A percentile compares a stretch with the other conserved stretches of the same genome.
phyloP scores from a whole-genome alignment of 2,113 vertebrate genomes.

The Clarias macrocephalus region DNA sequence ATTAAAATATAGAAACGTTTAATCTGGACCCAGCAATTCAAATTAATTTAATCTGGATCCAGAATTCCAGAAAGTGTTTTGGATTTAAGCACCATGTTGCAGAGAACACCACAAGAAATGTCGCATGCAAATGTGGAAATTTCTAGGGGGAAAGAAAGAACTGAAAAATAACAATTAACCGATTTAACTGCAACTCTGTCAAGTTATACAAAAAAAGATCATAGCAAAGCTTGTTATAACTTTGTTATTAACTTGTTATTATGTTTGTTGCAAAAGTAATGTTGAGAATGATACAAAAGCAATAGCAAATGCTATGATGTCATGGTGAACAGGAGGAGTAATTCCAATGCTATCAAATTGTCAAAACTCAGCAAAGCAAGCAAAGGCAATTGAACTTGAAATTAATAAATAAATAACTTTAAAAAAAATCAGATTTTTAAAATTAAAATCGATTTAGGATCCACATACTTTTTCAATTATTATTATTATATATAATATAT shows the following conservation, averaged over 20 bases:
- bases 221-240: background rate
- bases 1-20: background rate
- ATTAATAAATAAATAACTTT: too few relatives aligned
- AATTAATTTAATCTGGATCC: background rate
- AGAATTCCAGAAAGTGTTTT: background rate
- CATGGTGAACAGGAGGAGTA: background rate
- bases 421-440: too few relatives aligned
- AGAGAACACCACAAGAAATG: background rate
- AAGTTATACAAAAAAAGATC: too few relatives aligned
- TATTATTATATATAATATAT: background rate
- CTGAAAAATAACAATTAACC: background rate
- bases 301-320: background rate
- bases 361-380: too few relatives aligned
- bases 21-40: background rate
- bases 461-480: background rate
- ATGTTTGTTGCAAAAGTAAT: background rate
- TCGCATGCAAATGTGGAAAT: background rate
- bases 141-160: background rate
- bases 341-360: background rate
- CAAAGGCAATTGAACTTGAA: background rate
- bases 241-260: background rate
- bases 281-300: too few relatives aligned
- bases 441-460: too few relatives aligned
- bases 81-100: background rate
- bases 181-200: too few relatives aligned